Conservation (phyloP, 2,797 vertebrate species). For the Lepilemur septentrionalis region DNA sequence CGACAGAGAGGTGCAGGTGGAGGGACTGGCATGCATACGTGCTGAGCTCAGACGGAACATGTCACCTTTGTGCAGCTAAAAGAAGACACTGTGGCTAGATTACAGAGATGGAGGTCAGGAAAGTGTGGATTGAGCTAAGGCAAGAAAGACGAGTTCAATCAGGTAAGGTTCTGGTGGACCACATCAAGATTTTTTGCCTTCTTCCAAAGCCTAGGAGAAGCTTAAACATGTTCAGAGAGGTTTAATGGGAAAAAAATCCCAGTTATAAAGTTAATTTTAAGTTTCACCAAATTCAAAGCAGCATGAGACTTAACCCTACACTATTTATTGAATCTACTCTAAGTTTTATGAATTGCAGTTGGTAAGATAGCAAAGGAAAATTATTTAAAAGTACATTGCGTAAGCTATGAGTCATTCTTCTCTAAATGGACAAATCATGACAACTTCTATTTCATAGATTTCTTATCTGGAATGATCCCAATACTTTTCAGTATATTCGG, state of each 20-base stretch:
- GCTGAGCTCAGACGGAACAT: neutral
- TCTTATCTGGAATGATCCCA: conserved; percentile 42
- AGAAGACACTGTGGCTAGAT: neutral
- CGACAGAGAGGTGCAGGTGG: neutral
- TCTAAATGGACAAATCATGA: conserved; percentile 39
- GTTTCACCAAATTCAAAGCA: conserved; percentile 25
- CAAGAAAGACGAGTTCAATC: neutral
- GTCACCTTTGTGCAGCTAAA: neutral
- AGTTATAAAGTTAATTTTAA: conserved; percentile 38
- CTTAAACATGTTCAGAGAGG: conserved; percentile 1
- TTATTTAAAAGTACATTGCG: conserved; percentile 33
- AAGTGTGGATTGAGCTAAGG: neutral
- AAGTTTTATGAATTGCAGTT: conserved; percentile 46
- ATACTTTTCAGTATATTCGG: neutral
- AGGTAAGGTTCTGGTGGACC: neutral
- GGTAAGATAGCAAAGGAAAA: conserved; percentile 37
- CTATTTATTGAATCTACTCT: conserved; percentile 36
- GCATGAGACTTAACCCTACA: neutral
- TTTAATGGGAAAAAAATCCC: neutral
- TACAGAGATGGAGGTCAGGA: neutral
- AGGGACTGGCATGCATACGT: fast-evolving
- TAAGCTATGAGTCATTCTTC: conserved; percentile 36
- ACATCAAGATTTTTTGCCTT: neutral
- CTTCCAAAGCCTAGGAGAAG: neutral
- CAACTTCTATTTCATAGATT: conserved; percentile 22